These are phyloP conservation scores for Pogonocichla stellata DNA, from an alignment of 2,113 vertebrate species.

Conservation along the genomic window DNA sequence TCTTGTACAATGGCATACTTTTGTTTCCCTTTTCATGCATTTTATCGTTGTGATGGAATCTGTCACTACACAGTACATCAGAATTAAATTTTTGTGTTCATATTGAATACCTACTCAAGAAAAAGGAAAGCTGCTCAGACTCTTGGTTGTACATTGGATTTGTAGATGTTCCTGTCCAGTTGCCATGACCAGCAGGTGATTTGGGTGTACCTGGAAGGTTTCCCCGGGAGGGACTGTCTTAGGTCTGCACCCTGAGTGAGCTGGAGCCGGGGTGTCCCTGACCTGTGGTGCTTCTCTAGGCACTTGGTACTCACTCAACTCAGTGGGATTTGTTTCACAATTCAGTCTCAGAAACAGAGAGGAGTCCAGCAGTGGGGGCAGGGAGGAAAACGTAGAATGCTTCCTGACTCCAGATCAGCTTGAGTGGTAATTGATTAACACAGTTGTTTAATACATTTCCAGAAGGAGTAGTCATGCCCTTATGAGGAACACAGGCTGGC, in stretches of 20 bases:
- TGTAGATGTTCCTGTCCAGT: accelerated
- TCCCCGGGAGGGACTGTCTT: background rate
- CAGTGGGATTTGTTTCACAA: background rate
- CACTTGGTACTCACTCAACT: accelerated
- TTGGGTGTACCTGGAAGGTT: background rate
- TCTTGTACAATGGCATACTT: background rate
- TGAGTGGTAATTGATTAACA: background rate
- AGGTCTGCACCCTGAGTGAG: accelerated
- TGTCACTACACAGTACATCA: background rate
- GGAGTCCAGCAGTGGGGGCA: accelerated
- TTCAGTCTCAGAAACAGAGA: background rate
- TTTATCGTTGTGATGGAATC: background rate
- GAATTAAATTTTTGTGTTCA: background rate
- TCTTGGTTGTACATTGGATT: background rate
- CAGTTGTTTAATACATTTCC: background rate
- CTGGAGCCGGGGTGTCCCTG: accelerated
- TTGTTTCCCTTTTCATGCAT: background rate
- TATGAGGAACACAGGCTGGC: background rate
- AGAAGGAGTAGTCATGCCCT: background rate
- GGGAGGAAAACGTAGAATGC: background rate
- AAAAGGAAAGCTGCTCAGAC: background rate
- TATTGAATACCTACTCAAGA: background rate
- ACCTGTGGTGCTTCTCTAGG: background rate
- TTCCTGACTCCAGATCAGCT: background rate
- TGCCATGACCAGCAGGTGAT: accelerated